Evolutionary conservation across 2,888 invertebrate species (phyloP).

Genomic region (Rhimphoctona megacephalus): DNA sequence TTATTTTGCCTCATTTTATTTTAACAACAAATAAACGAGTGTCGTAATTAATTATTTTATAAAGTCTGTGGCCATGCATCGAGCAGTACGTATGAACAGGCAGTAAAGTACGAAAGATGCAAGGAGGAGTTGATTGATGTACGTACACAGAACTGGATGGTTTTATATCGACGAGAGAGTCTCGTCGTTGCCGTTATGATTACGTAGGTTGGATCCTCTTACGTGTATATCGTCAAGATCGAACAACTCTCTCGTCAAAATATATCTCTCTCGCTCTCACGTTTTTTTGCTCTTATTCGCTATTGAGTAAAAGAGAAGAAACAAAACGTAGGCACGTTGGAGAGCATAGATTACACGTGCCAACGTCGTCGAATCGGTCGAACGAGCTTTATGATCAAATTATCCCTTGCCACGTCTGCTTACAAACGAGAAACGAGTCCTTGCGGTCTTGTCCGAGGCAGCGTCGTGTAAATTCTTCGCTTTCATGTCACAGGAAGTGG

Average conservation of each 20-base stretch:
- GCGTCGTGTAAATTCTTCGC: slow-evolving; percentile 43
- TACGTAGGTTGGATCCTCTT: slow-evolving; percentile 49
- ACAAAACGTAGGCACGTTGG: background rate
- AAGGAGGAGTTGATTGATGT: slow-evolving; percentile 65
- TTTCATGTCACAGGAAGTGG: slow-evolving; percentile 45
- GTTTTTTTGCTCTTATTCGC: background rate
- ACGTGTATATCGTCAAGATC: slow-evolving; percentile 34
- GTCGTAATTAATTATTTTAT: background rate
- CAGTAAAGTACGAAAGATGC: slow-evolving; percentile 29
- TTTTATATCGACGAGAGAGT: slow-evolving; percentile 47
- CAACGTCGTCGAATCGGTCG: slow-evolving; percentile 36
- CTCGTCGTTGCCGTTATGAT: slow-evolving; percentile 64
- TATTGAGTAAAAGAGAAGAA: slow-evolving; percentile 19
- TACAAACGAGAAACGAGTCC: slow-evolving; percentile 16
- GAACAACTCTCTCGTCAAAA: slow-evolving; percentile 34
- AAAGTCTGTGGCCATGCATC: background rate
- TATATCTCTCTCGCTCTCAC: background rate
- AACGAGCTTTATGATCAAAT: slow-evolving; percentile 54
- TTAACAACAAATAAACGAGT: background rate
- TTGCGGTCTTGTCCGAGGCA: slow-evolving; percentile 8
- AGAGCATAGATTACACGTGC: slow-evolving; percentile 50
- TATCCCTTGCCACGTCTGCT: slow-evolving; percentile 24
- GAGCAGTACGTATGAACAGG: background rate
- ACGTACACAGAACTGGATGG: slow-evolving; percentile 47
- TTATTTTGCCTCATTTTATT: background rate